These are phyloP conservation scores for Okapia johnstoni DNA, from an alignment of 2,113 vertebrate species.

Conservation along the genomic window DNA sequence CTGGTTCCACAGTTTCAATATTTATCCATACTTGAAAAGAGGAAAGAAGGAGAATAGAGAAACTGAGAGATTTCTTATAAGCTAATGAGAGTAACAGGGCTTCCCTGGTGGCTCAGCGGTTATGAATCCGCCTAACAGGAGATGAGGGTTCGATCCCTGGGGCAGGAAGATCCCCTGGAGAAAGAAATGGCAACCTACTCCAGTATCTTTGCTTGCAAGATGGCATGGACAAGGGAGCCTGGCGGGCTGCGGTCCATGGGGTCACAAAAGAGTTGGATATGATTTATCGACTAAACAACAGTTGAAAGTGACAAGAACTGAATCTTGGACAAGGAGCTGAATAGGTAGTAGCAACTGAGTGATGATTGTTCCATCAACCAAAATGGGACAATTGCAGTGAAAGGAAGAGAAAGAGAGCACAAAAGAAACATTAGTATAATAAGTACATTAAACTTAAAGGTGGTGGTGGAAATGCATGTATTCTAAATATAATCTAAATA, in stretches of 20 bases:
- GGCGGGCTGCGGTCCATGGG: background rate
- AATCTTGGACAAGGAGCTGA: background rate
- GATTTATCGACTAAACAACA: background rate
- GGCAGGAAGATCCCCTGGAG: background rate
- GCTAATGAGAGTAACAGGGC: background rate
- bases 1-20: background rate
- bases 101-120: background rate
- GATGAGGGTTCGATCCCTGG: background rate
- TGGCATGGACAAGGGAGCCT: background rate
- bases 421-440: background rate
- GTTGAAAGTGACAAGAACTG: background rate
- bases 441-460: background rate
- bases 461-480: background rate
- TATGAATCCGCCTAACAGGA: fast-evolving
- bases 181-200: background rate
- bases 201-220: background rate
- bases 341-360: background rate
- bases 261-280: background rate
- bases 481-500: background rate
- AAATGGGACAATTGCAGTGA: background rate
- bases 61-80: background rate
- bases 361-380: background rate
- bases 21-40: background rate
- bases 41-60: background rate
- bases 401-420: background rate